A percentile compares a stretch with the other conserved stretches of the same genome.
These are phyloP conservation scores for Hirtodrosophila alboralis DNA, from an alignment of 2,888 invertebrate species.

Conservation along the genomic window DNA sequence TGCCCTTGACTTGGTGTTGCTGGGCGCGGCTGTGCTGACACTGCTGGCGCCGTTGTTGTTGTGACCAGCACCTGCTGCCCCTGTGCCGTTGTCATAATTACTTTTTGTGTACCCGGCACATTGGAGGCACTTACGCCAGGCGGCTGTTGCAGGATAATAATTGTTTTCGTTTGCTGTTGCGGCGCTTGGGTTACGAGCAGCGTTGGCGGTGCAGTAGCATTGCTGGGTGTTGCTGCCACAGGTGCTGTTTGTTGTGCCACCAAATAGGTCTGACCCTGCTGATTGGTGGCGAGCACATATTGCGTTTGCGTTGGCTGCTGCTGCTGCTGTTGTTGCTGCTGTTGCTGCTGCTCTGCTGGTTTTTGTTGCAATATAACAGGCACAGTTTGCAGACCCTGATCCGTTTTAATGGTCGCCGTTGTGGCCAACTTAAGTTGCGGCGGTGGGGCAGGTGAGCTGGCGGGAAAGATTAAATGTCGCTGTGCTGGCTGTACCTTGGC, in stretches of 20 bases:
- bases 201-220: conserved; percentile 85
- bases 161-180: conserved; percentile 89
- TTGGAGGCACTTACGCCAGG: conserved; percentile 53
- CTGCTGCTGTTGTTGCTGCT: conserved; percentile 23
- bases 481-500: conserved; percentile 74
- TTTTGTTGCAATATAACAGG: conserved; percentile 82
- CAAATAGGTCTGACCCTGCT: conserved; percentile 87
- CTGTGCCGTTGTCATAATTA: conserved; percentile 87
- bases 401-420: conserved; percentile 84
- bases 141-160: conserved; percentile 89
- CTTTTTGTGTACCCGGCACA: conserved; percentile 84
- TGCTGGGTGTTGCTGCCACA: conserved; percentile 86
- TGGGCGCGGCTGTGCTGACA: conserved; percentile 52
- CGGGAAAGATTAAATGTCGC: conserved; percentile 81
- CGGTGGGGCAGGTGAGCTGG: conserved; percentile 22
- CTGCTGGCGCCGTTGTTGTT: conserved; percentile 58
- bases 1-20: conserved; percentile 24
- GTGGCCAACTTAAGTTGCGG: conserved; percentile 75
- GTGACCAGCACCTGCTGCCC: conserved; percentile 88
- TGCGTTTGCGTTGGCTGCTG: conserved; percentile 76
- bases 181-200: conserved; percentile 88
- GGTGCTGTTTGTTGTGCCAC: conserved; percentile 86
- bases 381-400: conserved; percentile 83
- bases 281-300: conserved; percentile 84
- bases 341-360: conserved; percentile 40